These are phyloP conservation scores for Xerus inauris DNA, from an alignment of 2,113 vertebrate species.

Conservation along the genomic window DNA sequence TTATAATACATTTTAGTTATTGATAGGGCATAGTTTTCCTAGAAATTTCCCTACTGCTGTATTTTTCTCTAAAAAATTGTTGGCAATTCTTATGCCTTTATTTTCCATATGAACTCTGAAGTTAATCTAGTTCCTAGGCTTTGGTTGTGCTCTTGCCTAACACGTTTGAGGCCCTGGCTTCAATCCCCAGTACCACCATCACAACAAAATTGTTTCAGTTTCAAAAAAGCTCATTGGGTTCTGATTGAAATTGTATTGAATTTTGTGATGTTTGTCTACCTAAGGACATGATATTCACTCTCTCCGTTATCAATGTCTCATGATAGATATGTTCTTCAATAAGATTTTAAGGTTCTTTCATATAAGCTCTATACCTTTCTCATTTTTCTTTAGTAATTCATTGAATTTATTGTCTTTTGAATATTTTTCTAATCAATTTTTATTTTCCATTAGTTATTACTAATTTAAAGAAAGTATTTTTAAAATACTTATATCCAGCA, in stretches of 20 bases:
- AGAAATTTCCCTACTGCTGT: not conserved
- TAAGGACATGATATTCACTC: not conserved
- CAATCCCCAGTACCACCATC: too few species aligned
- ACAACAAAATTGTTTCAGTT: not conserved
- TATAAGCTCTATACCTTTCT: not conserved
- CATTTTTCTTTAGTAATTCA: not conserved
- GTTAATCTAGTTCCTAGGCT: not conserved
- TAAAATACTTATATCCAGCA: not conserved
- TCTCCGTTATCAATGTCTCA: not conserved
- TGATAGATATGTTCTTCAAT: not conserved
- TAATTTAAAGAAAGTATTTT: not conserved
- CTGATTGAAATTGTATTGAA: not conserved
- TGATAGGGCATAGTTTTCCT: not conserved
- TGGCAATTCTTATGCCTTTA: not conserved
- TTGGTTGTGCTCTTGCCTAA: too few species aligned
- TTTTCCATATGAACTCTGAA: not conserved
- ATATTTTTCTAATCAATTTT: constrained; percentile 8
- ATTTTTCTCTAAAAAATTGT: constrained; percentile 13
- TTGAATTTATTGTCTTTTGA: not conserved
- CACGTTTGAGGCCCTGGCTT: too few species aligned
- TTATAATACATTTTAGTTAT: not conserved
- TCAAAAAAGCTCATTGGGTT: not conserved
- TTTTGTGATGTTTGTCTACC: not conserved
- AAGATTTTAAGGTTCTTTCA: not conserved
- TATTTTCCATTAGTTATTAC: not conserved